A percentile compares a stretch with the other conserved stretches of the same genome.
phyloP scores from a whole-genome alignment of 1,140 invertebrate genomes.

The Lepidurus packardi region DNA sequence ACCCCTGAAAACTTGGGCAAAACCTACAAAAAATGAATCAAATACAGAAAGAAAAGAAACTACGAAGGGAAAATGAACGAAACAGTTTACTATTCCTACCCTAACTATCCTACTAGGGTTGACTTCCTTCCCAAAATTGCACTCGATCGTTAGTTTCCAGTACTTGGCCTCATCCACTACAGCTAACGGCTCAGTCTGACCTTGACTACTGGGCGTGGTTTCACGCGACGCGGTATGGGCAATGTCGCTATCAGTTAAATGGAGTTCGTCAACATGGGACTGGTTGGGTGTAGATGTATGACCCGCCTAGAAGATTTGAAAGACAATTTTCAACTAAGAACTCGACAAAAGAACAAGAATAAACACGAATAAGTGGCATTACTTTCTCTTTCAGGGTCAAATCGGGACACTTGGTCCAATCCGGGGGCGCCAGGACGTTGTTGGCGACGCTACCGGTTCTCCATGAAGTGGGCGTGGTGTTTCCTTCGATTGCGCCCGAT shows the following conservation, averaged over 20 bases:
- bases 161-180: not conserved
- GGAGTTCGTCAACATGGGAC: not conserved
- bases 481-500: not conserved
- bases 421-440: not conserved
- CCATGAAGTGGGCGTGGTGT: not conserved
- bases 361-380: not conserved
- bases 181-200: not conserved
- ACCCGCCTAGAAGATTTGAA: not conserved
- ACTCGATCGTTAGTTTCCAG: not conserved
- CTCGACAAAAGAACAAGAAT: too few relatives aligned
- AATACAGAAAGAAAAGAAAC: not conserved
- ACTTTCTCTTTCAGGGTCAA: not conserved
- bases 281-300: not conserved
- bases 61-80: not conserved
- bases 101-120: not conserved
- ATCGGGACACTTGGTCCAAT: not conserved
- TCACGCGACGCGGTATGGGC: not conserved
- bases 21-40: not conserved
- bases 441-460: not conserved
- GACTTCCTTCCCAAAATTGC: not conserved
- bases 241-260: not conserved
- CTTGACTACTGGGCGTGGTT: not conserved
- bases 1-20: not conserved
- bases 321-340: not conserved
- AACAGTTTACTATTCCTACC: not conserved